Evolutionary conservation across 1,140 invertebrate genomes (phyloP), one percentile per base, ranked within the genome.

Genomic region (Drosophila teissieri): DNA sequence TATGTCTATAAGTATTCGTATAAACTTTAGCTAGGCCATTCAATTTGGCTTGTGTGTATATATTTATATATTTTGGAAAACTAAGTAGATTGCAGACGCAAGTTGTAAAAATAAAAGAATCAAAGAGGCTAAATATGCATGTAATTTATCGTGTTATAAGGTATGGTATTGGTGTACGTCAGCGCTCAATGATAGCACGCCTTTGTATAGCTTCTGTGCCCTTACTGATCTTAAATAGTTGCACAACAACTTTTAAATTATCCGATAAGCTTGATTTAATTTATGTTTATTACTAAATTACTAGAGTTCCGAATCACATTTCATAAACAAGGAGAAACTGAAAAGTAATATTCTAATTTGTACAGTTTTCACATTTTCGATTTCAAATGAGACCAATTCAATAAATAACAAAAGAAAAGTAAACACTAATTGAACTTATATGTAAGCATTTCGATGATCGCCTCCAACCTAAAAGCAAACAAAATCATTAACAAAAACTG

Each of bases 351-450:
- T 58, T 62, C 63, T 78, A 86, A 86, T 88, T 88, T 88, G 64
- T 86, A 82, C 74, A 80, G 56, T 37, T 65, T 69, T 53, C 62
- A 67, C 42, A 63, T 51, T 51, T 52, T 78, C 24, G 68, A 85
- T 64, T 72, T 86, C 14, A 63, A 68, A 72, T 83, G 82, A 88
- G 82, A 86, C 83, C 83, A 83, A 85, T 86, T 82, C 53, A 68
- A 63, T 69, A 65, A 52, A 60, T 55, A 80, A 73, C 58, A 62
- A 15, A 52, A 11, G 15, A 73, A 57, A 31, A 27, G 8, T 10
- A 49, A 34, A 46, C 64, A 44, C 48, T 4, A 75, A 75, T 61
- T 46, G 14, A 83, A 77, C 72, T 88, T 76, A 88, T 39, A 62
- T 69, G 58, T 88, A 57, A 76, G 60, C 39, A 73, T 73, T 88